Percentiles rank a stretch among this genome's conserved stretches.
Conservation (phyloP, 92 coral and sea anemone genomes). For the Zoanthus solanderi region DNA sequence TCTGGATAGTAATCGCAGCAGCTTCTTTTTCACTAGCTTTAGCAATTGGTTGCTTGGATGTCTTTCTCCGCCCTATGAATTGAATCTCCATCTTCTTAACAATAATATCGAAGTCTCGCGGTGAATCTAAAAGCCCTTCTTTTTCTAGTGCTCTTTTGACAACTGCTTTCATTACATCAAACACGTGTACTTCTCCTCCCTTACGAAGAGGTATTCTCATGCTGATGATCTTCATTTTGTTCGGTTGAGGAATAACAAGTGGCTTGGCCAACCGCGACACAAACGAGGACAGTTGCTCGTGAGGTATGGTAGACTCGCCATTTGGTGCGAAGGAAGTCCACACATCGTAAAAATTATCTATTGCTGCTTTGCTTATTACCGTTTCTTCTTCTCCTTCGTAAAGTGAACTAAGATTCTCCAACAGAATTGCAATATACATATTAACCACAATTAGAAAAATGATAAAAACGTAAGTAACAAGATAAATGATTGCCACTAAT, state of each 20-base stretch:
- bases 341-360: constrained; percentile 81
- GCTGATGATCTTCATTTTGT: constrained; percentile 67
- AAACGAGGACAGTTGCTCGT: constrained; percentile 74
- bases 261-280: constrained; percentile 80
- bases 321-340: constrained; percentile 87
- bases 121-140: constrained; percentile 75
- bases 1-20: constrained; percentile 21
- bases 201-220: constrained; percentile 85
- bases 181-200: constrained; percentile 84
- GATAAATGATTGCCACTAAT: constrained; percentile 62
- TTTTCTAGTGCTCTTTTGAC: constrained; percentile 81
- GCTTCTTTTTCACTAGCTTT: constrained; percentile 1
- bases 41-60: not conserved
- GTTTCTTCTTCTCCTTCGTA: constrained; percentile 84
- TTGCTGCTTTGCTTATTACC: constrained; percentile 82
- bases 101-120: constrained; percentile 76
- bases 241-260: constrained; percentile 81
- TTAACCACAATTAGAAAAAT: constrained; percentile 89
- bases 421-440: constrained; percentile 94
- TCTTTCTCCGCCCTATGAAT: constrained; percentile 45
- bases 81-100: constrained; percentile 82
- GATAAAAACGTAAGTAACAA: constrained; percentile 81
- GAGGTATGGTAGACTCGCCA: constrained; percentile 85
- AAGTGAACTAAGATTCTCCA: constrained; percentile 88
- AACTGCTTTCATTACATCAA: constrained; percentile 88